A percentile compares a stretch with the other conserved stretches of the same genome.
Evolutionary conservation across 2,888 invertebrate species (phyloP).

Genomic region (Melieria crassipennis): DNA sequence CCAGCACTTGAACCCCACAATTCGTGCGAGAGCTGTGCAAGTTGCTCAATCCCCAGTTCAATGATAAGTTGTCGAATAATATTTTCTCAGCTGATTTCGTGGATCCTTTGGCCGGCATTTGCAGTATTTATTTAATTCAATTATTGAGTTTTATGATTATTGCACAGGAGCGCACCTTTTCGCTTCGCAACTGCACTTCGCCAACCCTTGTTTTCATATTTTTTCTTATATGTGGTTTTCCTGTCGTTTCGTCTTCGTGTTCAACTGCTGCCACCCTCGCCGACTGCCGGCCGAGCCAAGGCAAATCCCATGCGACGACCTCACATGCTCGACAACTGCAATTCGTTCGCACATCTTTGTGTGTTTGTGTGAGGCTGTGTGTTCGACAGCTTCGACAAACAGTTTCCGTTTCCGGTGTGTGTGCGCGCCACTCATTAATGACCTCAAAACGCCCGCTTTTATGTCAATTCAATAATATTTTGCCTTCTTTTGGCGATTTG

Average conservation of each 20-base stretch:
- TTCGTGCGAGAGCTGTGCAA: too few relatives aligned
- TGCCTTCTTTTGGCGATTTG: neutral
- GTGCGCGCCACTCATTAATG: conserved; percentile 45
- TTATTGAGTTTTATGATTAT: conserved; percentile 63
- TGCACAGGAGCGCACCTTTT: conserved; percentile 47
- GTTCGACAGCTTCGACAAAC: conserved; percentile 52
- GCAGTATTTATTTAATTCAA: conserved; percentile 63
- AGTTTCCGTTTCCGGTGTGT: conserved; percentile 51
- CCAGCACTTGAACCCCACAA: too few relatives aligned
- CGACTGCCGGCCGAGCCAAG: too few relatives aligned
- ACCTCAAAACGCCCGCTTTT: conserved; percentile 46
- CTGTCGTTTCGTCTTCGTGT: too few relatives aligned
- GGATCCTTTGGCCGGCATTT: conserved; percentile 39
- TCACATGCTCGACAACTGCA: too few relatives aligned
- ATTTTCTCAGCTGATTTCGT: conserved; percentile 55
- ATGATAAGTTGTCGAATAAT: conserved; percentile 34
- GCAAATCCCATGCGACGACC: conserved; percentile 21
- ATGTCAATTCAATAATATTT: conserved; percentile 33
- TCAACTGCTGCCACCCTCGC: too few relatives aligned
- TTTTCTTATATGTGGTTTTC: too few relatives aligned
- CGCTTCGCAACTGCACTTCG: too few relatives aligned
- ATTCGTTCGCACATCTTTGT: neutral
- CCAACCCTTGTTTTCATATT: too few relatives aligned
- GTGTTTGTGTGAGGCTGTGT: conserved; percentile 20
- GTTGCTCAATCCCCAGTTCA: too few relatives aligned